These are phyloP conservation scores for Phyllostomus discolor DNA, from an alignment of 2,113 vertebrate species.

Conservation along the genomic window DNA sequence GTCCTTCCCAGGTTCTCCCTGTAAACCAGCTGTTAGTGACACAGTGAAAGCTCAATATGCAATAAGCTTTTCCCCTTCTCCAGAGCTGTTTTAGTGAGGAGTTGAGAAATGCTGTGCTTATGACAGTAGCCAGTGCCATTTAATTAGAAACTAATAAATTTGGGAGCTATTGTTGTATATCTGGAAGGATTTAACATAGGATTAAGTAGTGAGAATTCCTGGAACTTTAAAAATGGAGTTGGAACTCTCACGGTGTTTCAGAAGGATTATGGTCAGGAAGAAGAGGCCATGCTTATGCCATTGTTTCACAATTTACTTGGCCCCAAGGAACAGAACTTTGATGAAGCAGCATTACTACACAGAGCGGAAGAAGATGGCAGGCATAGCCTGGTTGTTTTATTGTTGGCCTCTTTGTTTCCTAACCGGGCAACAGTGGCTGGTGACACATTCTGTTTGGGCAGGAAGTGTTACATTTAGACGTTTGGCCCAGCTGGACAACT, in stretches of 20 bases:
- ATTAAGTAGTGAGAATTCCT: background rate
- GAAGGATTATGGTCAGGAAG: background rate
- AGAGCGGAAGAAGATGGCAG: background rate
- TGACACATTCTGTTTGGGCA: background rate
- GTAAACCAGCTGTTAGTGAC: background rate
- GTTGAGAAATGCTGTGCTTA: background rate
- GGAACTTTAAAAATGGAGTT: background rate
- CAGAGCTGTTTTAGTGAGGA: background rate
- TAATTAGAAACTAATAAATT: background rate
- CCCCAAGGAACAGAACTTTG: background rate
- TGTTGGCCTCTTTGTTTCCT: background rate
- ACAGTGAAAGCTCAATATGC: background rate
- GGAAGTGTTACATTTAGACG: background rate
- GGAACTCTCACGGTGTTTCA: background rate
- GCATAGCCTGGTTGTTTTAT: background rate
- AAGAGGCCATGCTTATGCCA: accelerated
- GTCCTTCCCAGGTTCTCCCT: background rate
- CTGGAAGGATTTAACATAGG: background rate
- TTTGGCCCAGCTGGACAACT: background rate
- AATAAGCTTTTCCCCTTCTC: background rate
- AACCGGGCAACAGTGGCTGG: background rate
- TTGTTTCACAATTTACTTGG: background rate
- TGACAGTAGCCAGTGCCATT: background rate
- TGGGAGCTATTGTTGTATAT: background rate
- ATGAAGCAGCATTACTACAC: background rate